These are phyloP conservation scores for Chymomyza fuscimana DNA, from an alignment of 2,888 invertebrate genomes.

Conservation along the genomic window DNA sequence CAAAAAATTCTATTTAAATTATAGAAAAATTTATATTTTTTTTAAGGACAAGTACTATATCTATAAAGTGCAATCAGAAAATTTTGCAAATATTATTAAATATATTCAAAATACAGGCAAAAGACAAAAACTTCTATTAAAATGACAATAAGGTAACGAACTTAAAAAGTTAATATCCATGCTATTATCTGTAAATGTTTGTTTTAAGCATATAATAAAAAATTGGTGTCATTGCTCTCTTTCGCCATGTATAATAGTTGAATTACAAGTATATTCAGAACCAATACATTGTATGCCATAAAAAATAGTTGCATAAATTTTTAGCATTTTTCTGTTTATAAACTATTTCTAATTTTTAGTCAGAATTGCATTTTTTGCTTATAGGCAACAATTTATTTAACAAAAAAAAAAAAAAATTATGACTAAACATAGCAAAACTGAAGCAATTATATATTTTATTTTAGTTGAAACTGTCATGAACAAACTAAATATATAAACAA, in stretches of 20 bases:
- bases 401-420: conserved; percentile 32
- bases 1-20: conserved; percentile 23
- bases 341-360: conserved; percentile 28
- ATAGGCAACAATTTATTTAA: conserved; percentile 35
- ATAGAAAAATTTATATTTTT: not conserved
- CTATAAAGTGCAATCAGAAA: conserved; percentile 19
- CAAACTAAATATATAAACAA: conserved; percentile 19
- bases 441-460: conserved; percentile 17
- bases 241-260: not conserved
- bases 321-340: not conserved
- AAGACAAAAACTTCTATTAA: conserved; percentile 29
- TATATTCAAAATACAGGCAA: conserved; percentile 24
- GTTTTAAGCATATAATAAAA: conserved; percentile 40
- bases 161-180: conserved; percentile 22
- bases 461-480: conserved; percentile 14
- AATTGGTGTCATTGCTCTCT: conserved; percentile 24
- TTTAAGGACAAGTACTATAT: conserved; percentile 6
- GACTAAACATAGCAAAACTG: conserved; percentile 17
- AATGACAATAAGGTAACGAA: conserved; percentile 63
- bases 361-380: conserved; percentile 55
- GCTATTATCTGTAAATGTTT: conserved; percentile 41
- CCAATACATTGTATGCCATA: not conserved
- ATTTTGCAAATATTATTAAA: conserved; percentile 8
- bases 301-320: too few species aligned
- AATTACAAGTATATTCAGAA: not conserved